phyloP scores from a whole-genome alignment of 1,140 invertebrate species.

The Palaemon carinicauda region DNA sequence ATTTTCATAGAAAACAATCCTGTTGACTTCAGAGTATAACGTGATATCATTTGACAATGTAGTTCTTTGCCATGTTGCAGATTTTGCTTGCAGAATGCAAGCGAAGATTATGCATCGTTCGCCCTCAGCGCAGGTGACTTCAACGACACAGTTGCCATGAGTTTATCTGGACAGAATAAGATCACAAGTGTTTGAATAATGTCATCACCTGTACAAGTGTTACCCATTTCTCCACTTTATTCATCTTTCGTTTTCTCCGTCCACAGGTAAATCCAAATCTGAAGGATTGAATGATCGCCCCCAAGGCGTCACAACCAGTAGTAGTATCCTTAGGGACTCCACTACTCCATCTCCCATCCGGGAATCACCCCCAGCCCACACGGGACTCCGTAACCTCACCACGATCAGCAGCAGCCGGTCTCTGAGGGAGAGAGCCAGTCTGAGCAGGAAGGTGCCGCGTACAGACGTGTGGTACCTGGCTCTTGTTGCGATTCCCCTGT shows the following conservation, averaged over 20 bases:
- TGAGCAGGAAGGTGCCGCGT: constrained; percentile 2
- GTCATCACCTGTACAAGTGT: neutral
- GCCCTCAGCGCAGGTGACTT: neutral
- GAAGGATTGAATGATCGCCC: neutral
- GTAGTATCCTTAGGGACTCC: neutral
- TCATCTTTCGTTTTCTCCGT: neutral
- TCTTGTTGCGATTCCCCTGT: neutral
- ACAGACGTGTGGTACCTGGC: neutral
- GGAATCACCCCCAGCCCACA: neutral
- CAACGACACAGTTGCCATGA: constrained; percentile 4
- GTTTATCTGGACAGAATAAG: neutral
- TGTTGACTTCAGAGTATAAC: too few species aligned
- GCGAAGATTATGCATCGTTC: neutral
- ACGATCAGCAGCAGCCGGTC: neutral
- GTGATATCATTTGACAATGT: too few species aligned
- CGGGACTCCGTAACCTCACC: neutral
- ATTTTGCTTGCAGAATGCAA: too few species aligned
- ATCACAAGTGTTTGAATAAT: neutral
- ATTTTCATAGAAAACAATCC: too few species aligned
- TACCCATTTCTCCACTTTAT: neutral
- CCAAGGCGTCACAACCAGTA: neutral
- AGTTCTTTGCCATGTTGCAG: too few species aligned
- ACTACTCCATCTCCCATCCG: neutral
- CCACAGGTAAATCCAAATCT: neutral
- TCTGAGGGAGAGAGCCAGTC: neutral